Evolutionary conservation across 1,140 invertebrate species (phyloP), one percentile per base, ranked within the genome.

Genomic region (Ditylenchus dipsaci): DNA sequence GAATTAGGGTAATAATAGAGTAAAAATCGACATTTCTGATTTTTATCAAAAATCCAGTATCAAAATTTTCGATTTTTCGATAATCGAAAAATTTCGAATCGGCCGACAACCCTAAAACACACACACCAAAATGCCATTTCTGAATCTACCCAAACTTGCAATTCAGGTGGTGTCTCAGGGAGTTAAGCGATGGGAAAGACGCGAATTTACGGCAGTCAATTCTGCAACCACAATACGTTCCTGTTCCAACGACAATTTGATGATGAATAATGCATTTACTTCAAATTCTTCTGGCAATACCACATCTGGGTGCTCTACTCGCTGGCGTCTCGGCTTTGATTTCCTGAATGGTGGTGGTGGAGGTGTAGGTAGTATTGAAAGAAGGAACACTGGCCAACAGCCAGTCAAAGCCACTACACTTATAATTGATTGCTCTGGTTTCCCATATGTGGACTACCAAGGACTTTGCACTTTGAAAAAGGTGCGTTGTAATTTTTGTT

Each of bases 371-470:
- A 11, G 17, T 1, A 21, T n/a, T 23, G 43, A 69, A 19, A 53
- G 3, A 3, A 53, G 23, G 15, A 21, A 19, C 15, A 26, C 49
- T 21, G 23, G 23, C 49, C 23, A 65, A 63, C 43, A 49, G 19
- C 19, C 45, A 23, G 59, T 67, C 7, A n/a, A 45, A 8, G 15
- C 45, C 17, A 73, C 68, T 47, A 75, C 65, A 27, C 57, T 80
- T 53, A 71, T 80, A 15, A 82, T 80, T 42, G 78, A 80, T 53
- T 80, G 78, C 58, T 75, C 69, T 1, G 78, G 80, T 27, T 80
- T 80, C 60, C 78, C 77, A 27, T 80, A 82, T 59, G 76, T 80
- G 23, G 78, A 80, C 63, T 82, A 77, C 65, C 49, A 80, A 42
- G 78, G 78, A 19, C 49, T 80, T 8, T 61, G 58, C 17, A 82